Conservation (phyloP, 1,140 invertebrate species). For the Matsumurasca onukii region DNA sequence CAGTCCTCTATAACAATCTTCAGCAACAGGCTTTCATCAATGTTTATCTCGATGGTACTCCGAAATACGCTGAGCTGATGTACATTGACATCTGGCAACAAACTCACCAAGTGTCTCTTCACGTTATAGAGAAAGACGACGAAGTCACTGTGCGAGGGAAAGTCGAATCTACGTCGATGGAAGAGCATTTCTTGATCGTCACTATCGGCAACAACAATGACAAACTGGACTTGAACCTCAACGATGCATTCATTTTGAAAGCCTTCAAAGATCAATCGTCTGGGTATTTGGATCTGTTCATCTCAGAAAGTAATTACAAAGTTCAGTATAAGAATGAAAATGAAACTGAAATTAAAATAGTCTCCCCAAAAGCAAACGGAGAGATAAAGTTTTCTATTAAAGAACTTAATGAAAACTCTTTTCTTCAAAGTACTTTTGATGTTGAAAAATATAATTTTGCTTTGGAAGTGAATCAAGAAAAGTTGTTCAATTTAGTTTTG, state of each 20-base stretch:
- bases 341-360: background rate
- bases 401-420: background rate
- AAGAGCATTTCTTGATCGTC: constrained; percentile 10
- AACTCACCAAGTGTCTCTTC: background rate
- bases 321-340: background rate
- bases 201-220: constrained; percentile 5
- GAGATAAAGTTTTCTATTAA: background rate
- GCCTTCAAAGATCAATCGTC: constrained; percentile 5
- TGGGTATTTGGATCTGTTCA: background rate
- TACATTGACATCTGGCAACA: constrained; percentile 19
- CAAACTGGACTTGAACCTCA: constrained; percentile 6
- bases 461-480: background rate
- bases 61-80: background rate
- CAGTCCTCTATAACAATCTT: constrained; percentile 4
- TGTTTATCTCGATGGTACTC: constrained; percentile 9
- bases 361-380: background rate
- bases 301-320: background rate
- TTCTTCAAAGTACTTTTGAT: background rate
- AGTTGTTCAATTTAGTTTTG: background rate
- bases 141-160: constrained; percentile 7
- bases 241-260: background rate
- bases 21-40: constrained; percentile 11
- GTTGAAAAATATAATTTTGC: background rate
- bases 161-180: background rate
- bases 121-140: constrained; percentile 9